Evolutionary conservation across 92 coral and sea anemone species (phyloP).

Genomic region (Palythoa caribaeorum): DNA sequence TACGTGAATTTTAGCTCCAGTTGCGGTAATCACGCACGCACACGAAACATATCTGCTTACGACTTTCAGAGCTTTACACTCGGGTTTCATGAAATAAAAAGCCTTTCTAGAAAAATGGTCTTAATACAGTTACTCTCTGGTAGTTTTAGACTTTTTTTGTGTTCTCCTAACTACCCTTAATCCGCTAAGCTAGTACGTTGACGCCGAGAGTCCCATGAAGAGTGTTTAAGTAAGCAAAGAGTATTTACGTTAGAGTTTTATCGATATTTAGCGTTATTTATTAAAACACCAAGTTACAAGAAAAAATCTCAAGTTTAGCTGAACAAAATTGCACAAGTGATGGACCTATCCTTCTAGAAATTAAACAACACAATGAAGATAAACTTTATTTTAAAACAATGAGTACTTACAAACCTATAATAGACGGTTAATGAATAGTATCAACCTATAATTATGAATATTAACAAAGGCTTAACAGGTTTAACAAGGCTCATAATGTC

Average conservation of each 20-base stretch:
- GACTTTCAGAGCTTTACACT: too few relatives aligned
- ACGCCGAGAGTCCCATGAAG: neutral
- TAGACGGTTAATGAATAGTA: neutral
- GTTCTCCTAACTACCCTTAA: neutral
- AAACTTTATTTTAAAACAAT: neutral
- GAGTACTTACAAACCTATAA: neutral
- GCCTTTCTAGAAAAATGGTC: too few relatives aligned
- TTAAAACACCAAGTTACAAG: neutral
- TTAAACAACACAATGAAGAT: neutral
- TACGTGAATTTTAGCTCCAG: neutral
- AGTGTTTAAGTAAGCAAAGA: neutral
- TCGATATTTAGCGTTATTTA: neutral
- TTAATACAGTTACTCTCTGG: too few relatives aligned
- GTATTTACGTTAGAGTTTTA: neutral
- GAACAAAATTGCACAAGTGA: neutral
- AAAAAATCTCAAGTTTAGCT: neutral
- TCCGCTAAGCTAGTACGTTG: neutral
- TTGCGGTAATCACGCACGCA: neutral
- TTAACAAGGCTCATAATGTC: neutral
- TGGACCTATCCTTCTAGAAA: neutral
- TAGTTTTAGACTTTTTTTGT: neutral
- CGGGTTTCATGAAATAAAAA: too few relatives aligned
- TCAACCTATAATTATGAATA: neutral
- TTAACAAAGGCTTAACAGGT: neutral
- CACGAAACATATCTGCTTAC: too few relatives aligned